A percentile compares a stretch with the other conserved stretches of the same genome.
Evolutionary conservation across 1,140 invertebrate species (phyloP).

Genomic region (Drosophila leontia): DNA sequence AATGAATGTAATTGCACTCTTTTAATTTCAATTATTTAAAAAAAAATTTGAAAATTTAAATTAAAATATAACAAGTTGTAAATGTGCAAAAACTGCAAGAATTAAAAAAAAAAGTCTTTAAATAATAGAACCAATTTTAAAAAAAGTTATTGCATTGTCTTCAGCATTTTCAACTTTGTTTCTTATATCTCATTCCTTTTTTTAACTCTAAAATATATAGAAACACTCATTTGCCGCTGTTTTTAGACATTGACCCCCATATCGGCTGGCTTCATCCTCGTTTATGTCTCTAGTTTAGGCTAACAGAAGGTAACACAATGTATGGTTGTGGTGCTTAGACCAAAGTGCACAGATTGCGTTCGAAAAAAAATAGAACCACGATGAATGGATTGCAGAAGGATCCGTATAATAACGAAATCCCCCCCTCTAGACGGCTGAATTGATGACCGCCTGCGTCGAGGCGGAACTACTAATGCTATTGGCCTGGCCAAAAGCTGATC

Average conservation of each 20-base stretch:
- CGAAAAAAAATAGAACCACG: conserved; percentile 48
- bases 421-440: conserved; percentile 73
- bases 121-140: not conserved
- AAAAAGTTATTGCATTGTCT: conserved; percentile 7
- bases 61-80: not conserved
- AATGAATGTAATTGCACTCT: conserved; percentile 4
- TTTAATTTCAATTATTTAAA: not conserved
- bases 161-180: not conserved
- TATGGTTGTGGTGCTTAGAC: conserved; percentile 45
- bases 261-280: conserved; percentile 16
- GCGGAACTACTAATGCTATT: conserved; percentile 62
- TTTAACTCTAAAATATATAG: not conserved
- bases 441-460: conserved; percentile 69
- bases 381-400: conserved; percentile 16
- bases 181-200: not conserved
- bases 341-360: conserved; percentile 55
- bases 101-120: not conserved
- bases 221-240: conserved; percentile 6
- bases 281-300: conserved; percentile 50
- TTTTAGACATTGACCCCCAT: conserved; percentile 9
- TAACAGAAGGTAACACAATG: conserved; percentile 58
- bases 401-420: not conserved
- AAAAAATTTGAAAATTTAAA: not conserved
- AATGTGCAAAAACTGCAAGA: not conserved
- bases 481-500: conserved; percentile 68